Evolutionary conservation across 2,797 vertebrate genomes (phyloP).

Genomic region (Phrynocephalus guinanensis): DNA sequence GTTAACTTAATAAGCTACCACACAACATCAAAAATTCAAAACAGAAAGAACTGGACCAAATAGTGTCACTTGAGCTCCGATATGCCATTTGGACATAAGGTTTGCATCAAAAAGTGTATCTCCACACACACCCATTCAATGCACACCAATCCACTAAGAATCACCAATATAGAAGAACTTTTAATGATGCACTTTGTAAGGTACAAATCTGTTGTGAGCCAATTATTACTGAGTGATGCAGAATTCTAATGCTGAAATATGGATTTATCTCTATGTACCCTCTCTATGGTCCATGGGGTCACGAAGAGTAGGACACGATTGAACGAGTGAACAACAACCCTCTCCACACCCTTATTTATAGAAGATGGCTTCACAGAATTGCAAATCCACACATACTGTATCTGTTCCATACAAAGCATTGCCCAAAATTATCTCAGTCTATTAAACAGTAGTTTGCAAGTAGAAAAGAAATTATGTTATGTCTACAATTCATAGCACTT

Average conservation of each 20-base stretch:
- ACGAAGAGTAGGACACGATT: too few species aligned
- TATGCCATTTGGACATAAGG: too few species aligned
- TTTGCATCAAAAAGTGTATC: too few species aligned
- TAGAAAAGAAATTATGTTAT: background rate
- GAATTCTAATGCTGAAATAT: background rate
- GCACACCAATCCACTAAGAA: too few species aligned
- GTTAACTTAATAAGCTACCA: too few species aligned
- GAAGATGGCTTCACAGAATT: background rate
- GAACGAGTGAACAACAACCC: too few species aligned
- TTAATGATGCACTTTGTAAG: background rate
- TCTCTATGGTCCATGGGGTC: too few species aligned
- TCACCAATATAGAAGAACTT: too few species aligned
- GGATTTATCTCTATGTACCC: background rate
- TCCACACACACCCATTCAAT: too few species aligned
- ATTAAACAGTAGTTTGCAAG: conserved; percentile 3
- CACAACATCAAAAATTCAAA: too few species aligned
- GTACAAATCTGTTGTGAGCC: background rate
- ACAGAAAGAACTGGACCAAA: too few species aligned
- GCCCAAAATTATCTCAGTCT: background rate
- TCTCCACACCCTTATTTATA: background rate
- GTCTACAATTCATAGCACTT: background rate
- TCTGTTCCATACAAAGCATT: background rate
- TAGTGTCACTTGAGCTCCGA: too few species aligned
- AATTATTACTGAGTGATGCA: background rate
- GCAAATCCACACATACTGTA: background rate